These are phyloP conservation scores for Dusona sp. DNA, from an alignment of 2,888 invertebrate species.

Conservation along the genomic window DNA sequence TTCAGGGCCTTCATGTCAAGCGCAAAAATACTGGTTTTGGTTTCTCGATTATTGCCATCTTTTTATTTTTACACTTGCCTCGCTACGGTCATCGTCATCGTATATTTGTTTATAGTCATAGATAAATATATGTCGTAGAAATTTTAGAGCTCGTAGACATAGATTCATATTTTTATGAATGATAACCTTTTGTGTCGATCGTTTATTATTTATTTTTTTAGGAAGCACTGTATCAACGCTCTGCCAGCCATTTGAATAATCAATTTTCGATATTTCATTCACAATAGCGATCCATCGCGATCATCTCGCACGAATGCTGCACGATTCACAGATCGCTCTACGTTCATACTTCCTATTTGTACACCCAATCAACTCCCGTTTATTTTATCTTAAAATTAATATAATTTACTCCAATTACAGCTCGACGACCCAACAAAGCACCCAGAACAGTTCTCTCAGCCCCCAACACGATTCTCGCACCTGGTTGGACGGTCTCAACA, in stretches of 20 bases:
- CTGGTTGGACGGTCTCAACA: conserved; percentile 94
- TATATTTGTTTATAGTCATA: neutral
- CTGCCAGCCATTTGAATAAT: conserved; percentile 42
- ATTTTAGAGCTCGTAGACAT: conserved; percentile 48
- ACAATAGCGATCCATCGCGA: conserved; percentile 29
- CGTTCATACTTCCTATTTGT: conserved; percentile 19
- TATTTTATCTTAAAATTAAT: neutral
- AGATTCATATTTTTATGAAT: conserved; percentile 30
- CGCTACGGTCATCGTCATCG: conserved; percentile 17
- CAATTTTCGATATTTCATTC: conserved; percentile 20
- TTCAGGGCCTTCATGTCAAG: conserved; percentile 34
- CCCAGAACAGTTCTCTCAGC: conserved; percentile 86
- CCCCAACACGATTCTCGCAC: conserved; percentile 86
- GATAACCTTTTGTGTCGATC: conserved; percentile 35
- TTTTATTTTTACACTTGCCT: neutral
- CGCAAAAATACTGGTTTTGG: neutral
- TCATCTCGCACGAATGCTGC: conserved; percentile 54
- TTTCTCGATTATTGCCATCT: neutral
- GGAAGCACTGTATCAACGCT: conserved; percentile 30
- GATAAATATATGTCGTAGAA: conserved; percentile 32
- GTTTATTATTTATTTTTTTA: conserved; percentile 15
- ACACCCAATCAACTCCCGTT: neutral
- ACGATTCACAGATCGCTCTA: conserved; percentile 50
- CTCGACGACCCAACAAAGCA: conserved; percentile 88
- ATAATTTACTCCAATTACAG: conserved; percentile 83